A percentile compares a stretch with the other conserved stretches of the same genome.
Conservation (phyloP, 2,113 vertebrate species). For the Nycticorax nycticorax region DNA sequence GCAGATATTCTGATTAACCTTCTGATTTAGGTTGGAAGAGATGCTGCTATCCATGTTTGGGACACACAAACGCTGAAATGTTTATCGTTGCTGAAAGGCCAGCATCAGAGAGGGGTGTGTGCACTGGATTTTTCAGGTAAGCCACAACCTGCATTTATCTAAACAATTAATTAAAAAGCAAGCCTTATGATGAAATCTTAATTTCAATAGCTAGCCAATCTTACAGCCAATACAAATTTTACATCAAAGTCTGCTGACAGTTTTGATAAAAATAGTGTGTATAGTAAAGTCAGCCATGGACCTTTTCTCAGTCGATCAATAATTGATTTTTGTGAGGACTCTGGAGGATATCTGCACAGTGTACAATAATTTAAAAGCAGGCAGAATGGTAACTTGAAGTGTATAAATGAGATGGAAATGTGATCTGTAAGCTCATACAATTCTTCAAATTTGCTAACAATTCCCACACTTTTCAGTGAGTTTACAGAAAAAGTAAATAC, state of each 20-base stretch:
- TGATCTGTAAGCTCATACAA: not conserved
- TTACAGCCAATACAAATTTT: not conserved
- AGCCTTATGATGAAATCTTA: not conserved
- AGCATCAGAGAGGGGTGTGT: constrained; percentile 94
- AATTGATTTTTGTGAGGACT: not conserved
- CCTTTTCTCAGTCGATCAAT: accelerated
- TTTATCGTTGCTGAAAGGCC: constrained; percentile 89
- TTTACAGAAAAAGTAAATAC: not conserved
- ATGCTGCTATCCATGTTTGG: constrained; percentile 94
- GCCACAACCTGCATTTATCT: not conserved
- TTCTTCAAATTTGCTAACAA: not conserved
- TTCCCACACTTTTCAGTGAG: not conserved
- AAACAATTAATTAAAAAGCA: not conserved
- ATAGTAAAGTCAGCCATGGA: not conserved
- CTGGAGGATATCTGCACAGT: not conserved
- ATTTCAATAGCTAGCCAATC: not conserved
- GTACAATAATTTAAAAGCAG: not conserved
- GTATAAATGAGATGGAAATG: not conserved
- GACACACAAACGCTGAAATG: constrained; percentile 93
- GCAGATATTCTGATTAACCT: not conserved
- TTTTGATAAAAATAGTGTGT: not conserved
- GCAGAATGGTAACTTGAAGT: not conserved
- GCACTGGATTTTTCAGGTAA: constrained; percentile 94
- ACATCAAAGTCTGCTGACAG: not conserved
- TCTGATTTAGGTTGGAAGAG: constrained; percentile 88